Evolutionary conservation across 2,888 invertebrate species (phyloP), one percentile per base, ranked within the genome.

Genomic region (Macaria liturata): DNA sequence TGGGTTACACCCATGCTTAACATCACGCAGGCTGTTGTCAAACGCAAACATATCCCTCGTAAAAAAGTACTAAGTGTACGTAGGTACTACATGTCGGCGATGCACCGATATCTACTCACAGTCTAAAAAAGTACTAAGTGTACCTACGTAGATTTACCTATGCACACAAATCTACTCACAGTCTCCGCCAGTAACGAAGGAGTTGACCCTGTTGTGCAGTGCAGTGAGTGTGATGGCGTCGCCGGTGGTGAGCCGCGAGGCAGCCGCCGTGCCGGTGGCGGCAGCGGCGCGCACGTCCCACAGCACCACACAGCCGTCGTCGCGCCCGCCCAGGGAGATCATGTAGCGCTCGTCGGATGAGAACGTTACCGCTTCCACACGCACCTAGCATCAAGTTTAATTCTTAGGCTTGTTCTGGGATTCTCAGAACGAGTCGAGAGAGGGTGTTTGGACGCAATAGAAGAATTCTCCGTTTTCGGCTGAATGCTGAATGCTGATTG

Each of bases 241-340:
- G 0, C 97, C 97, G 0, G 95, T 94, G 46, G 95, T 95, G 53
- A 95, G 93, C 6, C 94, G 94, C 62, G 95, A 83, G 48, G 89
- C 95, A 0, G 89, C 88, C 46, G 87, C 85, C 3, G 93, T 93
- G 66, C 95, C 95, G 62, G 95, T 94, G 39, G 96, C 94, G 0
- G 91, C 81, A 31, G 87, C 92, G 1, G 92, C 93, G 42, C 89
- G 84, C 64, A 97, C 93, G 79, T 98, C 95, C 95, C 96, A 98
- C 1, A 98, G 94, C 46, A 98, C 95, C 42, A 98, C 94, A 66
- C 95, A 95, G 40, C 97, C 97, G 82, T 98, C 98, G 83, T 98
- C 98, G 59, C 96, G 94, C 0, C 98, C 98, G 0, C 98, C 98
- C 43, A 98, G 92, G 0, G 97, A 96, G 40, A 97, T 94, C 69